phyloP scores from a whole-genome alignment of 2,797 vertebrate species.

The Pangasius larnaudii region DNA sequence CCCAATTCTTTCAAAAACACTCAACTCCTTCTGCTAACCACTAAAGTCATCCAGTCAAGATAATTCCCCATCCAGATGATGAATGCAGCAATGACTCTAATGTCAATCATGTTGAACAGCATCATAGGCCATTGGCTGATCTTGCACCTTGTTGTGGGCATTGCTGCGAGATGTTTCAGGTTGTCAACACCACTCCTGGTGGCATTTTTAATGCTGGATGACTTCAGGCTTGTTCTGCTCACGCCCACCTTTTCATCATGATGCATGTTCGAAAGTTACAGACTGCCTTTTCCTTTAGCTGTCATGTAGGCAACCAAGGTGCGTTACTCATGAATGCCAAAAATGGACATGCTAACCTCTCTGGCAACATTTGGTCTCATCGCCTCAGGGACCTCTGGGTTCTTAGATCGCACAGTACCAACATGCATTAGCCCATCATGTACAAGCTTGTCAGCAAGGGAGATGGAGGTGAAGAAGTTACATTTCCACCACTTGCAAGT shows the following conservation, averaged over 20 bases:
- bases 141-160: background rate
- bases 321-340: background rate
- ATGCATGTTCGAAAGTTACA: background rate
- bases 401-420: background rate
- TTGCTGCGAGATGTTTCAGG: background rate
- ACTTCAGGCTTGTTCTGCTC: background rate
- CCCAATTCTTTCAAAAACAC: background rate
- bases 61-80: background rate
- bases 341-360: background rate
- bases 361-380: background rate
- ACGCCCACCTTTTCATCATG: background rate
- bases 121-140: background rate
- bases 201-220: background rate
- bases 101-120: background rate
- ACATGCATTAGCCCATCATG: background rate
- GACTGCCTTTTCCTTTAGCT: background rate
- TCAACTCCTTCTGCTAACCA: background rate
- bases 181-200: background rate
- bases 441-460: background rate
- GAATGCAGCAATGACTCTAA: background rate
- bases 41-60: background rate
- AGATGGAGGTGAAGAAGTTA: background rate
- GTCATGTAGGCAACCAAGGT: background rate
- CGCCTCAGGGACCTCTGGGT: background rate
- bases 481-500: background rate